These are phyloP conservation scores for Epizoanthus illoricatus DNA, from an alignment of 92 coral and sea anemone species.

Conservation along the genomic window DNA sequence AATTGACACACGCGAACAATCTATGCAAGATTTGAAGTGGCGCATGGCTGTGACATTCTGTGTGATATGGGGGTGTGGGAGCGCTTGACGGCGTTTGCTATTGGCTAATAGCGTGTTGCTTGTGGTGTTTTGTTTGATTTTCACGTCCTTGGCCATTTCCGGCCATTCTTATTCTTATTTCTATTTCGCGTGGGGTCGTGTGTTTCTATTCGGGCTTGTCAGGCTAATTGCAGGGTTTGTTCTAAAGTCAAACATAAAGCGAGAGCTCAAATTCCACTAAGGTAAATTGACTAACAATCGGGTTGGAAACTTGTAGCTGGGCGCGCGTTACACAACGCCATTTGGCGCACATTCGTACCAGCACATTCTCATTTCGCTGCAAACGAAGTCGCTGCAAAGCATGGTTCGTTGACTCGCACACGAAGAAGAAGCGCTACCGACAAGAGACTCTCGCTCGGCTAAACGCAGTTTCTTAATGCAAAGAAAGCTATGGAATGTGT, in stretches of 20 bases:
- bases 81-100: neutral
- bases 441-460: neutral
- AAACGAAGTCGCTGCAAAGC: neutral
- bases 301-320: too few relatives aligned
- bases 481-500: neutral
- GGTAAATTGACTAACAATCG: neutral
- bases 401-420: too few relatives aligned
- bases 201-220: slow-evolving; percentile 2
- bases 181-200: slow-evolving; percentile 38
- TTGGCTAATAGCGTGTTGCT: slow-evolving; percentile 32
- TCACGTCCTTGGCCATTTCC: slow-evolving; percentile 24
- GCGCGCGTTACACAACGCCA: too few relatives aligned
- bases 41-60: slow-evolving; percentile 27
- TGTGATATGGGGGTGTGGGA: slow-evolving; percentile 37
- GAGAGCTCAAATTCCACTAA: neutral
- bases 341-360: too few relatives aligned
- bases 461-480: neutral
- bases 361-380: neutral
- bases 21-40: slow-evolving; percentile 1
- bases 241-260: neutral
- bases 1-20: slow-evolving; percentile 44
- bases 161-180: slow-evolving; percentile 31
- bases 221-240: slow-evolving; percentile 36
- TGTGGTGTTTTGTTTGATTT: slow-evolving; percentile 17
- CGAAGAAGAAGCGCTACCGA: too few relatives aligned